phyloP scores from a whole-genome alignment of 2,797 vertebrate species.

The Cephalopachus bancanus region DNA sequence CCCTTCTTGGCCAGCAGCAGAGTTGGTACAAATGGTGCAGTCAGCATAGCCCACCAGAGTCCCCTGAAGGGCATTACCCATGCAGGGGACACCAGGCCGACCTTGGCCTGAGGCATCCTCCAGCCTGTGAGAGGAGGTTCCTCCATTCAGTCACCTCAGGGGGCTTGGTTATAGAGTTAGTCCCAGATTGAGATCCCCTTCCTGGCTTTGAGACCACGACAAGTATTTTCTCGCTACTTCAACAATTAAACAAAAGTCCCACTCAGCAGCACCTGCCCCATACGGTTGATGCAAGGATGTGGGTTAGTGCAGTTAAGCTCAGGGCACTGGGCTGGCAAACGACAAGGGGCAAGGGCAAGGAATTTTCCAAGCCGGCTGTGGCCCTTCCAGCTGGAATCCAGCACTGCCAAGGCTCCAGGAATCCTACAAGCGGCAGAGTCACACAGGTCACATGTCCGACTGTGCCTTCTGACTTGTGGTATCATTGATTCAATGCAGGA shows the following conservation, averaged over 20 bases:
- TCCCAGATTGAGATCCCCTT: neutral
- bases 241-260: neutral
- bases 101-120: neutral
- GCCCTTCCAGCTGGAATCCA: neutral
- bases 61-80: neutral
- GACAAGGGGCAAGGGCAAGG: neutral
- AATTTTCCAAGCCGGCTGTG: fast-evolving
- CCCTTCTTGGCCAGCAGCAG: neutral
- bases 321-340: neutral
- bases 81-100: neutral
- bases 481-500: neutral
- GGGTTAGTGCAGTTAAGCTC: neutral
- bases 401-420: neutral
- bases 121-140: neutral
- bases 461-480: neutral
- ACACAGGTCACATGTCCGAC: neutral
- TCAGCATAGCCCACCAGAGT: neutral
- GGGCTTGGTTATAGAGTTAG: neutral
- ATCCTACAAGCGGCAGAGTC: neutral
- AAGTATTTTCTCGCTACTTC: neutral
- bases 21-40: too few relatives aligned
- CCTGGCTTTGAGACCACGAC: neutral
- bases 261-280: neutral
- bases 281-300: neutral
- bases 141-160: neutral